Percentiles rank a stretch among this genome's conserved stretches.
phyloP scores from a whole-genome alignment of 2,113 vertebrate species.

The Pomatostomus ruficeps region DNA sequence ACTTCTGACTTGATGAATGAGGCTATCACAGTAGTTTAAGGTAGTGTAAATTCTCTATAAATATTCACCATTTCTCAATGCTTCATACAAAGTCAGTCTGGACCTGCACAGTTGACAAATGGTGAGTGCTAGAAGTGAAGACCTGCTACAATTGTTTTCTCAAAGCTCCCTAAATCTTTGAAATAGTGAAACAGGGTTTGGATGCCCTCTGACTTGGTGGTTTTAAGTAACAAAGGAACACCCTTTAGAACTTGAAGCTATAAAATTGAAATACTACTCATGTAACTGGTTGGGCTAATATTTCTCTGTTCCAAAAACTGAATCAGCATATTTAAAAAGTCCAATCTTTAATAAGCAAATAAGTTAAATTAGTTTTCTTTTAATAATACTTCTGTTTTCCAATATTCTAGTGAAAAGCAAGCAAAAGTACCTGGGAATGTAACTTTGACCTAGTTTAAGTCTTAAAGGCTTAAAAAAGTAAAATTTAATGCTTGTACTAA shows the following conservation, averaged over 20 bases:
- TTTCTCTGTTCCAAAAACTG: not conserved
- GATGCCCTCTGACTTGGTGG: not conserved
- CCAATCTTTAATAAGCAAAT: not conserved
- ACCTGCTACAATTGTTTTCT: not conserved
- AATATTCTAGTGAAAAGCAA: not conserved
- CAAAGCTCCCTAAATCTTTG: not conserved
- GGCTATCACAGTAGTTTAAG: not conserved
- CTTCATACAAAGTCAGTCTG: not conserved
- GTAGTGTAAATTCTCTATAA: not conserved
- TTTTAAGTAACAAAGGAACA: not conserved
- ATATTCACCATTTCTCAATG: not conserved
- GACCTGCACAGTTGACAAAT: not conserved
- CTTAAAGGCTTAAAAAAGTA: not conserved
- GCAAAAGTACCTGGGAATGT: not conserved
- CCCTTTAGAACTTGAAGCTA: not conserved
- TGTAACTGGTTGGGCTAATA: not conserved
- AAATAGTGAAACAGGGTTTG: not conserved
- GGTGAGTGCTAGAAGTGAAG: not conserved
- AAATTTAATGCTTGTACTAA: not conserved
- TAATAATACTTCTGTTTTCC: not conserved
- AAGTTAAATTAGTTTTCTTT: not conserved
- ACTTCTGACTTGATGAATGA: not conserved
- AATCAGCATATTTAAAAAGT: not conserved
- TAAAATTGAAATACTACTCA: not conserved
- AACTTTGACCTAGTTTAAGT: not conserved